Conservation (phyloP, 2,797 vertebrate species). For the Oreochromis mossambicus region DNA sequence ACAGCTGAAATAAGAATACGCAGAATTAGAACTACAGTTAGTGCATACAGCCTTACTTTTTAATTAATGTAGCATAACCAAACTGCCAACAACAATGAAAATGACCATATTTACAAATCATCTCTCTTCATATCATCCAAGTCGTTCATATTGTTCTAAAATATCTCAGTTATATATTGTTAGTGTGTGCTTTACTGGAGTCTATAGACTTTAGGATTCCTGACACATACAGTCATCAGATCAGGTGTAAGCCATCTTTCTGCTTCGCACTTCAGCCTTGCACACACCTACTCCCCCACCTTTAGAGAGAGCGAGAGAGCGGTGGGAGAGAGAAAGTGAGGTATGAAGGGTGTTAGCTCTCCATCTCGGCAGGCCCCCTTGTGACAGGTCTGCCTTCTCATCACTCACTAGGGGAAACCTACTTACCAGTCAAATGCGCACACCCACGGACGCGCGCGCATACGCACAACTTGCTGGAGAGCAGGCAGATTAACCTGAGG, state of each 20-base stretch:
- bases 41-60: neutral
- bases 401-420: slow-evolving; percentile 68
- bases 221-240: slow-evolving; percentile 4
- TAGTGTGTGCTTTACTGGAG: neutral
- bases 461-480: slow-evolving; percentile 49
- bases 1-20: neutral
- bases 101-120: neutral
- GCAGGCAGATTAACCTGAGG: slow-evolving; percentile 75
- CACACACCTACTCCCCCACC: slow-evolving; percentile 9
- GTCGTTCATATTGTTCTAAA: neutral
- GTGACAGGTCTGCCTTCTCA: slow-evolving; percentile 71
- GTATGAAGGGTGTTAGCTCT: slow-evolving; percentile 51
- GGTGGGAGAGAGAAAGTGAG: slow-evolving; percentile 5
- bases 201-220: neutral
- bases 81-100: neutral
- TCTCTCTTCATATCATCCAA: neutral
- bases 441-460: neutral
- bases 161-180: neutral
- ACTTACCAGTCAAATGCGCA: slow-evolving; percentile 55
- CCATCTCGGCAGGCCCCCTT: slow-evolving; percentile 58
- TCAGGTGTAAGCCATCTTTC: slow-evolving; percentile 1
- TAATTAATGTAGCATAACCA: neutral
- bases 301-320: slow-evolving; percentile 5
- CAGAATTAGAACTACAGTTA: neutral
- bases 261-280: slow-evolving; percentile 32